Conservation (phyloP, 1,140 invertebrate genomes). For the Megathymus violae region DNA sequence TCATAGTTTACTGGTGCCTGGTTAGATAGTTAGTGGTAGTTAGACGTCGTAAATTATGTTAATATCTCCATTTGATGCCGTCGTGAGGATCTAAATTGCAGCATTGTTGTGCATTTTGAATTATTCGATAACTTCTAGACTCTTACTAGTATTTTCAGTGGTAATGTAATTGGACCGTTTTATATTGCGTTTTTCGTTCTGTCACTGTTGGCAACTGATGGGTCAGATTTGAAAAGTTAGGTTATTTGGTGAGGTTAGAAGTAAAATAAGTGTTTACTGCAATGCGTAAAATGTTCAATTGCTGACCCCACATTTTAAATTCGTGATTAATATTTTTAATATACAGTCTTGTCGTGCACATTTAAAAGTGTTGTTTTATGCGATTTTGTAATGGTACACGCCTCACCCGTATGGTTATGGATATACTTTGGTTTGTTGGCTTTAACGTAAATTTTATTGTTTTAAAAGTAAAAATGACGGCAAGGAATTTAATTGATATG, state of each 20-base stretch:
- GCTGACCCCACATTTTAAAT: too few species aligned
- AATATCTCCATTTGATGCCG: conserved; percentile 69
- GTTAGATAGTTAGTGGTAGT: conserved; percentile 54
- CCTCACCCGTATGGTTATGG: too few species aligned
- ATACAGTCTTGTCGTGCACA: too few species aligned
- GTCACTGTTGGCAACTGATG: conserved; percentile 26
- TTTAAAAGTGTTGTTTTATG: too few species aligned
- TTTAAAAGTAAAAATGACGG: too few species aligned
- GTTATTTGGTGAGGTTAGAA: conserved; percentile 29
- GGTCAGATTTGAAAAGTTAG: conserved; percentile 5
- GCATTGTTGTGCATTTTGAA: conserved; percentile 61
- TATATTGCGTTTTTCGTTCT: conserved; percentile 17
- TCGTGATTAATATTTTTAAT: too few species aligned
- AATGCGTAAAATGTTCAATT: too few species aligned
- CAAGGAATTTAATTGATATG: too few species aligned
- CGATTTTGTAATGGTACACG: too few species aligned
- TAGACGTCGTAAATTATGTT: conserved; percentile 66
- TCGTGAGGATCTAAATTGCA: conserved; percentile 65
- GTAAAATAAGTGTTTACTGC: too few species aligned
- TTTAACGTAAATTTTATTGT: too few species aligned
- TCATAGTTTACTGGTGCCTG: conserved; percentile 57
- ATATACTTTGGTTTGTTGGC: too few species aligned
- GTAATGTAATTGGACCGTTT: conserved; percentile 15
- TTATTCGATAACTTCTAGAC: conserved; percentile 63
- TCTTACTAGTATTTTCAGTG: conserved; percentile 29